Conservation (phyloP, 2,888 invertebrate genomes). For the Epiperipatus broadwayi region DNA sequence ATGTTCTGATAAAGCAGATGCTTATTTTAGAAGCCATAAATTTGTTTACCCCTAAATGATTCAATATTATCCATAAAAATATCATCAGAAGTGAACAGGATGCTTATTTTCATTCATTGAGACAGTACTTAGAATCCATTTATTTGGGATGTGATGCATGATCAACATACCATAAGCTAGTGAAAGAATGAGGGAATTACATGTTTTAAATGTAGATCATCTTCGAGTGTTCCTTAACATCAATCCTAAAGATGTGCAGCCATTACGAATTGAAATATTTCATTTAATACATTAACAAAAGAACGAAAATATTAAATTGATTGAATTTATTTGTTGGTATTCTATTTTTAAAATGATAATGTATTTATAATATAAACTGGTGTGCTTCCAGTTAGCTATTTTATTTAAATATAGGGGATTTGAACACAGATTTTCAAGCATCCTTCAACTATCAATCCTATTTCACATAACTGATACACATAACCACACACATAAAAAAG, state of each 20-base stretch:
- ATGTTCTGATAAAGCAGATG: constrained; percentile 68
- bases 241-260: constrained; percentile 75
- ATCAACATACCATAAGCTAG: constrained; percentile 62
- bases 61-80: constrained; percentile 58
- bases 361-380: not conserved
- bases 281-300: constrained; percentile 62
- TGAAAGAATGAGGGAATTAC: constrained; percentile 74
- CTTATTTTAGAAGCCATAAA: constrained; percentile 74
- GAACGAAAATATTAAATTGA: too few relatives aligned
- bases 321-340: too few relatives aligned
- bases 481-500: too few relatives aligned
- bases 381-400: not conserved
- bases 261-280: constrained; percentile 80
- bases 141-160: constrained; percentile 57
- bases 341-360: too few relatives aligned
- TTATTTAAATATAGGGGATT: too few relatives aligned
- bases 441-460: too few relatives aligned
- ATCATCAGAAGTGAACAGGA: constrained; percentile 71
- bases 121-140: constrained; percentile 55
- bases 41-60: constrained; percentile 64
- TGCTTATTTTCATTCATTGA: constrained; percentile 67
- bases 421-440: too few relatives aligned
- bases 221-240: constrained; percentile 77
- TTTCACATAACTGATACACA: too few relatives aligned
- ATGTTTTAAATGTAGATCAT: constrained; percentile 70